Conservation (phyloP, 2,797 vertebrate species). For the Chiropotes sagulatus region DNA sequence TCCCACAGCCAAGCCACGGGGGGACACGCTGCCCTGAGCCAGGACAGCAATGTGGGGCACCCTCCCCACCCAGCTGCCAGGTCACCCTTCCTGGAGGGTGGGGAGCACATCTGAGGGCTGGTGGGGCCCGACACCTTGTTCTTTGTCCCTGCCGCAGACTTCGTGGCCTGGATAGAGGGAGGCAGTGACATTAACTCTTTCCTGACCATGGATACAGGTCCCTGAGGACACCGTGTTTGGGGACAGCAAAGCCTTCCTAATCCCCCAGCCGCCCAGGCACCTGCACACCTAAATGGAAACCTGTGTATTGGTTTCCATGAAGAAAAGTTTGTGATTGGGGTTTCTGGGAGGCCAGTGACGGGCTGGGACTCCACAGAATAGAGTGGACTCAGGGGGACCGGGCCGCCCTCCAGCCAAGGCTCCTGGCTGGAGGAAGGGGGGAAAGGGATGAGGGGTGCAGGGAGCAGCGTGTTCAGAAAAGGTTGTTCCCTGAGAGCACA, state of each 20-base stretch:
- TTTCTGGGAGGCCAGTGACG: background rate
- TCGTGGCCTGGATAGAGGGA: background rate
- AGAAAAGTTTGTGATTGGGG: background rate
- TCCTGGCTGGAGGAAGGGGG: background rate
- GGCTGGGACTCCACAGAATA: background rate
- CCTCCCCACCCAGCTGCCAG: background rate
- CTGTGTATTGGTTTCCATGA: background rate
- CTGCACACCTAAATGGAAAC: background rate
- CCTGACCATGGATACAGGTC: background rate
- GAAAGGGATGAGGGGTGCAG: accelerated
- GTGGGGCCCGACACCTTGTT: background rate
- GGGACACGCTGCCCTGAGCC: background rate
- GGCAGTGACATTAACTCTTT: background rate
- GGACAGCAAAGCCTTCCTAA: slow-evolving; percentile 3
- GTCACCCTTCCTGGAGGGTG: background rate
- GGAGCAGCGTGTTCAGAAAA: slow-evolving; percentile 56
- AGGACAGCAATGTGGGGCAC: background rate
- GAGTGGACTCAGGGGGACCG: background rate
- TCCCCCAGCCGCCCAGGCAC: background rate
- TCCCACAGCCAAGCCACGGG: no score
- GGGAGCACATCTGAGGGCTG: background rate
- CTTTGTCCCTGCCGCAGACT: background rate
- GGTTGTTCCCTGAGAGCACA: slow-evolving; percentile 26
- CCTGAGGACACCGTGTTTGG: background rate
- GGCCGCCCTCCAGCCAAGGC: background rate